A percentile compares a stretch with the other conserved stretches of the same genome.
These are phyloP conservation scores for Agrilus planipennis DNA, from an alignment of 1,140 invertebrate genomes.

Conservation along the genomic window DNA sequence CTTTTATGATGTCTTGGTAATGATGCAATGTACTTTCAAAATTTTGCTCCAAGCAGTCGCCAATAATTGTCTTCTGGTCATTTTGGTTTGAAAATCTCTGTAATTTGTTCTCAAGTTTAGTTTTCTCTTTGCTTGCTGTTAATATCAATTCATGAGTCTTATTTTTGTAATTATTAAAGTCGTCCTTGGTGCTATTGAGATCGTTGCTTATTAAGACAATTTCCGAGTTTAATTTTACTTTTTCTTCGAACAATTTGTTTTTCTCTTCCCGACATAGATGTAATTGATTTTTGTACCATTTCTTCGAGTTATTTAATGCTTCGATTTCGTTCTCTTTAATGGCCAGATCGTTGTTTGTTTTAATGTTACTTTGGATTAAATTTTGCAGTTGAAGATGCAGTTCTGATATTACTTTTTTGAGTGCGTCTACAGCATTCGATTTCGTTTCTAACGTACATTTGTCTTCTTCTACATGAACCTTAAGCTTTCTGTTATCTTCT, in stretches of 20 bases:
- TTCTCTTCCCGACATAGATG: conserved; percentile 1
- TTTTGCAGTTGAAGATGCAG: conserved; percentile 1
- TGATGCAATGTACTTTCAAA: not conserved
- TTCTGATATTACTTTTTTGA: not conserved
- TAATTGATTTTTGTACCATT: conserved; percentile 4
- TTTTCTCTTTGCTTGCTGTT: not conserved
- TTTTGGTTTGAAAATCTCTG: no score
- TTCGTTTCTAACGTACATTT: not conserved
- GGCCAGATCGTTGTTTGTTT: not conserved
- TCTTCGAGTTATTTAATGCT: not conserved
- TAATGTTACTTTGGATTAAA: conserved; percentile 1
- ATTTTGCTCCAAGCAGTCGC: no score
- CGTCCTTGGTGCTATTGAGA: not conserved
- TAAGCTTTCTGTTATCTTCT: not conserved
- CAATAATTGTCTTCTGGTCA: no score
- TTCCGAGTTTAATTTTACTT: not conserved
- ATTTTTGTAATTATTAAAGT: not conserved
- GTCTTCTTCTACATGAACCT: conserved; percentile 1
- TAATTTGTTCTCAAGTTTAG: not conserved
- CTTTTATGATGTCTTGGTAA: conserved; percentile 1
- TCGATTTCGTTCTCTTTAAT: not conserved
- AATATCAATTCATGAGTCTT: not conserved
- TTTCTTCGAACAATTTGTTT: not conserved
- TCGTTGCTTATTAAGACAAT: not conserved
- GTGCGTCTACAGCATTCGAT: not conserved